A percentile compares a stretch with the other conserved stretches of the same genome.
Evolutionary conservation across 2,888 invertebrate species (phyloP).

Genomic region (Sthenelais limicola): DNA sequence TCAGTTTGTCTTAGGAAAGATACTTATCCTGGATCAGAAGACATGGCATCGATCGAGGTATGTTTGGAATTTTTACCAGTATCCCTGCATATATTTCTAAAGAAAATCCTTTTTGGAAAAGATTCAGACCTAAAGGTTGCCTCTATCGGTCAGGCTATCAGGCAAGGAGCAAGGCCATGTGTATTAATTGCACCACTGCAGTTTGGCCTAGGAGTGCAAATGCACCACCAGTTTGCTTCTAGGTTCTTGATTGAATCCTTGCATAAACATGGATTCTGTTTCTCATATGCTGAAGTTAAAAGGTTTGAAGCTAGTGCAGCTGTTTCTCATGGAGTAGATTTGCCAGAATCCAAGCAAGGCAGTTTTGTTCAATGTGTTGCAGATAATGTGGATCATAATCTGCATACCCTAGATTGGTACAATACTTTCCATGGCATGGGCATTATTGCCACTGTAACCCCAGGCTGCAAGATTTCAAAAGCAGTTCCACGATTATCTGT

Average conservation of each 20-base stretch:
- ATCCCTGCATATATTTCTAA: conserved; percentile 45
- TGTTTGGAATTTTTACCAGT: conserved; percentile 45
- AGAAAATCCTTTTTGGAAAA: conserved; percentile 38
- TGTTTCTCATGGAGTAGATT: too few relatives aligned
- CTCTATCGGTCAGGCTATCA: conserved; percentile 54
- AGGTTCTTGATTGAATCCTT: conserved; percentile 54
- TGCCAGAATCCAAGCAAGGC: conserved; percentile 34
- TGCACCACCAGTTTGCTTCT: conserved; percentile 55
- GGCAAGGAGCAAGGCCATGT: conserved; percentile 52
- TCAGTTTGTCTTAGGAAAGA: conserved; percentile 34
- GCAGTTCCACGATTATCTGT: too few relatives aligned
- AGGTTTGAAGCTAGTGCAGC: conserved; percentile 29
- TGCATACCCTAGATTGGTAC: too few relatives aligned
- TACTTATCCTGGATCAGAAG: conserved; percentile 47
- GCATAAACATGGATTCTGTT: conserved; percentile 51
- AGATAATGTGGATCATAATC: too few relatives aligned
- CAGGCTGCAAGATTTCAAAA: too few relatives aligned
- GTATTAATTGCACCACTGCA: conserved; percentile 52
- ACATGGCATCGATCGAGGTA: conserved; percentile 41
- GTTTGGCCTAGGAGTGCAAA: conserved; percentile 53
- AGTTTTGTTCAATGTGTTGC: background rate
- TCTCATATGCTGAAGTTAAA: conserved; percentile 48
- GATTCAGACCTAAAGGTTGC: conserved; percentile 44
- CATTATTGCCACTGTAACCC: too few relatives aligned
- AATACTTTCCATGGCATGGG: too few relatives aligned